Evolutionary conservation across 1,140 invertebrate genomes (phyloP).

Genomic region (Bombus ignitus): DNA sequence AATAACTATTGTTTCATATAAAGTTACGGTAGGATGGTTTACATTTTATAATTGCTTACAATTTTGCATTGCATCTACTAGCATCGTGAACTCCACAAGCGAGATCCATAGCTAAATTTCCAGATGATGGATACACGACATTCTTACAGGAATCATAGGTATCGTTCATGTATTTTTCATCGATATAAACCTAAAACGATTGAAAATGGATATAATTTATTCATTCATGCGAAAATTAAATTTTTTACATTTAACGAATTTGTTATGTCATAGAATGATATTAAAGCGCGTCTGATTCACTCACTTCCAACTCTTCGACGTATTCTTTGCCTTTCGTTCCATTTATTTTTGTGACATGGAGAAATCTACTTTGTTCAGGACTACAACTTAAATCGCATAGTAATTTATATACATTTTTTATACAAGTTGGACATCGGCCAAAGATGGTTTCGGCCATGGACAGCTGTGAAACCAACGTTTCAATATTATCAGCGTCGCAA

Average conservation of each 20-base stretch:
- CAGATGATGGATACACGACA: constrained; percentile 86
- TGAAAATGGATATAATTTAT: neutral
- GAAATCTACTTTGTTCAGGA: constrained; percentile 83
- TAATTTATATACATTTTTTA: constrained; percentile 83
- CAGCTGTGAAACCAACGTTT: constrained; percentile 79
- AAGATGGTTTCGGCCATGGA: constrained; percentile 83
- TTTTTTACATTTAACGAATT: neutral
- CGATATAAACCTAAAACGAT: constrained; percentile 76
- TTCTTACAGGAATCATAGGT: constrained; percentile 88
- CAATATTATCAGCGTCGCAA: constrained; percentile 83
- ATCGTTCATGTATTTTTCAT: constrained; percentile 84
- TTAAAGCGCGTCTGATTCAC: neutral
- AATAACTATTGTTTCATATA: neutral
- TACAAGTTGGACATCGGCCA: constrained; percentile 85
- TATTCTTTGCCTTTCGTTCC: constrained; percentile 6
- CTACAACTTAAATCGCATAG: constrained; percentile 86
- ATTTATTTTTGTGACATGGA: constrained; percentile 72
- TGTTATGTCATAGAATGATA: neutral
- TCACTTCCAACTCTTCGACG: constrained; percentile 67
- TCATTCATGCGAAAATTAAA: neutral
- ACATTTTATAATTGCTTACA: constrained; percentile 68
- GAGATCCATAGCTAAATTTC: constrained; percentile 87
- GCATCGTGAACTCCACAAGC: constrained; percentile 87
- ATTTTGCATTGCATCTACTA: constrained; percentile 83
- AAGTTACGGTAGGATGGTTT: neutral